Evolutionary conservation across 2,113 vertebrate genomes (phyloP).

Genomic region (Archilochus colubris): DNA sequence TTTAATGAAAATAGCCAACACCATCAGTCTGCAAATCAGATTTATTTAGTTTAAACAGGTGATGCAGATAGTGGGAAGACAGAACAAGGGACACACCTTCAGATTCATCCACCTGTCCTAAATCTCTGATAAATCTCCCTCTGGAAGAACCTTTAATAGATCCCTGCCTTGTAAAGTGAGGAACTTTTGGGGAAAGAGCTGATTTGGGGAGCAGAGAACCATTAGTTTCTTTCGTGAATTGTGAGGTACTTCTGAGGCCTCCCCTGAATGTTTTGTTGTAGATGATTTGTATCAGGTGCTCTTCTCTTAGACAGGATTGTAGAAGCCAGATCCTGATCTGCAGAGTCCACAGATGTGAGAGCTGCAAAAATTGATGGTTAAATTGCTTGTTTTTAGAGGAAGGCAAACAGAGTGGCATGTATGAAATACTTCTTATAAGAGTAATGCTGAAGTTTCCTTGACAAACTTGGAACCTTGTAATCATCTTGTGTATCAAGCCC

Average conservation of each 20-base stretch:
- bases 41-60: not conserved
- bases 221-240: not conserved
- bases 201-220: not conserved
- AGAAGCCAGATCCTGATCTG: not conserved
- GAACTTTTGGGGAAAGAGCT: not conserved
- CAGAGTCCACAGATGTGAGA: not conserved
- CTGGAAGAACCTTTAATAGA: not conserved
- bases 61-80: not conserved
- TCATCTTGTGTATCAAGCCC: not conserved
- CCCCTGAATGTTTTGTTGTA: not conserved
- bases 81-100: not conserved
- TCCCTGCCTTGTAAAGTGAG: not conserved
- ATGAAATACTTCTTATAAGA: not conserved
- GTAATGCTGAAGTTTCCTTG: not conserved
- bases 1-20: not conserved
- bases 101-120: not conserved
- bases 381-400: not conserved
- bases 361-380: not conserved
- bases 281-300: not conserved
- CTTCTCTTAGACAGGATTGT: not conserved
- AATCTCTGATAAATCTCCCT: not conserved
- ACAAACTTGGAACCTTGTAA: not conserved
- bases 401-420: not conserved
- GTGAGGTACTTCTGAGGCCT: not conserved
- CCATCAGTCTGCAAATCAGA: not conserved